Base-by-base conservation (phyloP, 2,113 vertebrate genomes). In the Chaetura pelagica region DNA sequence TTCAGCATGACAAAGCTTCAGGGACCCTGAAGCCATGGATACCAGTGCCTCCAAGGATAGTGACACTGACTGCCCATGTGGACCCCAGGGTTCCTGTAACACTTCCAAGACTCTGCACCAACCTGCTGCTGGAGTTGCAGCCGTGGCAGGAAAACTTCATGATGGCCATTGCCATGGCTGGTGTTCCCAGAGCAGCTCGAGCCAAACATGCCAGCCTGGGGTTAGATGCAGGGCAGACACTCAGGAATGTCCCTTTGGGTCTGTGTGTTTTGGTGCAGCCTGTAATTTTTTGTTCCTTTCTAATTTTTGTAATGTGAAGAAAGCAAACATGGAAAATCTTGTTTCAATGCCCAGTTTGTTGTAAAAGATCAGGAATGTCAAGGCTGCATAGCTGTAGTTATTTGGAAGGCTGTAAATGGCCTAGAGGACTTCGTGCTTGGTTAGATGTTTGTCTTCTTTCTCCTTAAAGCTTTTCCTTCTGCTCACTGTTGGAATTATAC, bases 291-390 rank as follows among this genome's bases (percentile, higher is more conserved):
- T 88, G 75, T 90, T 93, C 75, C 54, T 76, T 91, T 91, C 84
- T 83, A 67, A 87, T 76, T 91, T 94, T 93, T 89, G 84, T 72
- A 79, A 82, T 0, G 0, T 34, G 82, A 76, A 73, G 81, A 82
- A 81, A 93, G 62, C 49, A 90, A 91, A 93, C 57, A 77, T 34
- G 57, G 82, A 87, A 96, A 94, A 87, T 82, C 74, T 90, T 91
- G 85, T 84, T 94, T 87, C 74, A 84, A 59, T 76, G 87, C 69
- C 93, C 73, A 84, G 80, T 61, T 91, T 86, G 73, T 73, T 92
- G 87, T 87, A 92, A 91, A 91, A 93, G 84, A 89, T 84, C 62
- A 84, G 77, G 89, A 95, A 92, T 82, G 83, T 59, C 72, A 48
- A 64, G 69, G 66, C 77, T 89, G 49, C 54, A 59, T 72, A 78